Base-by-base conservation (phyloP, 1,140 invertebrate species). In the Camponotus vicinus region DNA sequence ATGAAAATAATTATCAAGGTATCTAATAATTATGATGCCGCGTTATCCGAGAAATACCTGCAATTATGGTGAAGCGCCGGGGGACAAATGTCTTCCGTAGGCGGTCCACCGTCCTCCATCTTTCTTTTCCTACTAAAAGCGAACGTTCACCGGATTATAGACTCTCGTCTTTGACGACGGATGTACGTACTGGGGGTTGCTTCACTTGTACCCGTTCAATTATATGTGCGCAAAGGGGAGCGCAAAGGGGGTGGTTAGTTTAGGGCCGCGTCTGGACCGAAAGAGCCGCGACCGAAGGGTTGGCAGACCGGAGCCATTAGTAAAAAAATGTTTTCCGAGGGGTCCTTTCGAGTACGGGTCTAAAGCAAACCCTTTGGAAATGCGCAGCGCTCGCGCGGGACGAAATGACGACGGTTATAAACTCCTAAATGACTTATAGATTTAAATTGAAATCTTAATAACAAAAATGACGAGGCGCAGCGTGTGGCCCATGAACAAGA, bases 321-420 rank as follows among this genome's bases (percentile, higher is more conserved):
- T 92, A 92, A 92, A 93, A 93, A 93, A 93, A 93, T 93, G 82
- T 93, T 93, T 92, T 92, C 78, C 78, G 87, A 92, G 84, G 89
- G 91, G 87, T 86, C 63, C 84, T 89, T 86, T 91, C 87, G 83
- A 91, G 86, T 88, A 61, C 40, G 66, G 73, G 77, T 66, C 42
- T 45, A 69, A 57, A 27, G 34, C 76, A 86, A 91, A 88, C 86
- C 86, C 79, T 88, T 91, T 88, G 77, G 86, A 83, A 83, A 66
- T 77, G 70, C 45, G 13, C 45, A 49, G 13, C 13, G 13, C 45
- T 49, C 13, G 15, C 15, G 49, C 4, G 15, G 32, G 32, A 37
- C 71, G 57, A 37, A 86, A 73, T 21, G 67, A 64, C 40, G 64
- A 55, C 52, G 86, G 55, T 80, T 80, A 82, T 88, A 91, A 92